Percentiles rank a stretch among this genome's conserved stretches.
Conservation (phyloP, 2,797 vertebrate genomes). For the Echiichthys vipera region DNA sequence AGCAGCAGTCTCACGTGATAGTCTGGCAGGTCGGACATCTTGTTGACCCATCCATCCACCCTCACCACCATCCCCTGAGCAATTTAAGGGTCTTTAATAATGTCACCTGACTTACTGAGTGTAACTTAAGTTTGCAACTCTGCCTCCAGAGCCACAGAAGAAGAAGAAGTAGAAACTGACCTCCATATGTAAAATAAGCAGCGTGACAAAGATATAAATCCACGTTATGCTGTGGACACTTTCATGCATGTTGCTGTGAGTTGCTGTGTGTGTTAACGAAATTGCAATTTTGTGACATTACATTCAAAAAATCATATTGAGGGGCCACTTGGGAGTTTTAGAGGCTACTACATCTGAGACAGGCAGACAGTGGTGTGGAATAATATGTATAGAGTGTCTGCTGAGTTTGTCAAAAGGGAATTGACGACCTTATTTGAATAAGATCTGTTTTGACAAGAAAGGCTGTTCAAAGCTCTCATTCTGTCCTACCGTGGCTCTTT, state of each 20-base stretch:
- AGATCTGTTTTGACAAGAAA: not conserved
- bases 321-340: not conserved
- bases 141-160: not conserved
- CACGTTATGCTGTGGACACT: no score
- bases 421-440: not conserved
- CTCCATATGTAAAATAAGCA: not conserved
- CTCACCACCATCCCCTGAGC: not conserved
- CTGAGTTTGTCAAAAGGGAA: not conserved
- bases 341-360: not conserved
- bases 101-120: not conserved
- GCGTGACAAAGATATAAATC: no score
- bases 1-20: not conserved
- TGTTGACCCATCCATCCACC: not conserved
- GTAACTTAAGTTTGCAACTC: not conserved
- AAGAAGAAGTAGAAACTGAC: not conserved
- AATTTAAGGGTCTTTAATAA: not conserved
- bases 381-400: no score
- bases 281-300: not conserved
- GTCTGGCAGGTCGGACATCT: no score
- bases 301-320: not conserved
- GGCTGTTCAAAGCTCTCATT: not conserved
- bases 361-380: not conserved
- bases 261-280: not conserved
- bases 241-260: not conserved
- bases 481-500: not conserved